Evolutionary conservation across 2,888 invertebrate genomes (phyloP), one percentile per base, ranked within the genome.

Genomic region (Eupelmus urozonus): DNA sequence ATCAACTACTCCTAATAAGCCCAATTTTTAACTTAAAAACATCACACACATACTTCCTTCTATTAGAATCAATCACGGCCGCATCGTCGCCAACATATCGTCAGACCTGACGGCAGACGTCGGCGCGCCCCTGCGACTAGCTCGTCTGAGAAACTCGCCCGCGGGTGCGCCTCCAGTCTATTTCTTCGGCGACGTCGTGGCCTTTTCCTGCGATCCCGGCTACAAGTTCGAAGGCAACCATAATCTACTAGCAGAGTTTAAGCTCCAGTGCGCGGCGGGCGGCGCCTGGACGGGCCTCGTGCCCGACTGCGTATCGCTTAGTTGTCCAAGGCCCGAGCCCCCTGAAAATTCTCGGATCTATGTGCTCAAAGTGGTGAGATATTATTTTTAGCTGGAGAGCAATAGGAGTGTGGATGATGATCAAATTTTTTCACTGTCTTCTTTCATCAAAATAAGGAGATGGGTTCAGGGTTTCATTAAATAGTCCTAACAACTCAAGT

Each of bases 281-380:
- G 93, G 93, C n/a, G 89, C 90, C 60, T 94, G 94, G 94, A 91
- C 90, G 63, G 93, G 93, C 0, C 86, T 90, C 18, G 90, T 91
- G 13, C 92, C 93, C 5, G 87, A 90, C 79, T 94, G 94, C 84
- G 86, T 84, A 29, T 80, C 82, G 2, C 69, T 85, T 0, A 79
- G 72, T 16, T 87, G 87, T 63, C 73, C 83, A 0, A 71, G 80
- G 76, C 88, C 86, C 16, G 75, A 73, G 11, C 1, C 20, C 0
- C 59, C 84, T 0, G 27, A 82, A 40, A 83, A 85, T 34, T 85
- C 82, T 2, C 82, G 60, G 78, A 60, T 85, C 40, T 82, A 83
- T 42, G 42, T 86, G 0, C 9, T 63, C 0, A 42, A 42, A 23
- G 11, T 45, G 74, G 74, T 73, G 29, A 59, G n/a, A n/a, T n/a